Conservation (phyloP, 2,113 vertebrate genomes). For the Lepus americanus region DNA sequence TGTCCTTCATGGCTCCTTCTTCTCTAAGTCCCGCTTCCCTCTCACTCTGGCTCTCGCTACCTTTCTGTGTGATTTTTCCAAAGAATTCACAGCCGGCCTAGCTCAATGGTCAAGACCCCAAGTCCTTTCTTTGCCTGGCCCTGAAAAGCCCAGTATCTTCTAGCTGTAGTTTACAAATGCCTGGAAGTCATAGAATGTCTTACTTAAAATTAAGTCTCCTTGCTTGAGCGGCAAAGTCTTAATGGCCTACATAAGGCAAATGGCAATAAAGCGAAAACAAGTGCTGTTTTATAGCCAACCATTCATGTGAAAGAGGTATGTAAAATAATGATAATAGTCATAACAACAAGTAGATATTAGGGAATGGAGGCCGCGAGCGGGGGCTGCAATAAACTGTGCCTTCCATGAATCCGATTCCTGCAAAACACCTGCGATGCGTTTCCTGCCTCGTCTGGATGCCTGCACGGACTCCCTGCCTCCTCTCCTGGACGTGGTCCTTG, state of each 20-base stretch:
- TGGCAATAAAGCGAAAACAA: constrained; percentile 59
- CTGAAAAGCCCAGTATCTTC: neutral
- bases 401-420: neutral
- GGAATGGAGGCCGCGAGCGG: neutral
- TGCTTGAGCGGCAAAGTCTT: constrained; percentile 54
- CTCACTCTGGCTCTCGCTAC: neutral
- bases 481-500: neutral
- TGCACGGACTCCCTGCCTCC: fast-evolving
- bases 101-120: neutral
- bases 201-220: constrained; percentile 68
- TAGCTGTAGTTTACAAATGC: constrained; percentile 9
- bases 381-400: neutral
- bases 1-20: neutral
- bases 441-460: neutral
- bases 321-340: constrained; percentile 42
- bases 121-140: neutral
- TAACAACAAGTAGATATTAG: constrained; percentile 28
- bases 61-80: neutral
- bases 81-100: neutral
- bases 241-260: constrained; percentile 66
- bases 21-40: neutral
- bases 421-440: fast-evolving
- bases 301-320: neutral
- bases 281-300: constrained; percentile 38
- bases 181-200: constrained; percentile 30